Conservation (phyloP, 2,888 invertebrate genomes). For the Drosophila eohydei region DNA sequence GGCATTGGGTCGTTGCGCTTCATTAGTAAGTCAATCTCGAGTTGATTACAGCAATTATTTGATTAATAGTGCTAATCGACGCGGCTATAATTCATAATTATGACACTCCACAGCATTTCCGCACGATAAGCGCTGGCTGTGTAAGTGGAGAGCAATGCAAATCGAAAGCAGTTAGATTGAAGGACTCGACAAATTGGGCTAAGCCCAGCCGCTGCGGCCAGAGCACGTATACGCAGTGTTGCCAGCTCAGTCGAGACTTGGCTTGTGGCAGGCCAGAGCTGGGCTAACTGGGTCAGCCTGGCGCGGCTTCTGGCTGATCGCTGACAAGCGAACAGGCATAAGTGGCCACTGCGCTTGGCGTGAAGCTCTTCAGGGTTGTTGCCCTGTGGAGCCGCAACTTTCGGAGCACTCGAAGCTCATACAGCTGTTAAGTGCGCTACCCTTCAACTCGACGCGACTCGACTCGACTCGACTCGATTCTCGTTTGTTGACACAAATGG, state of each 20-base stretch:
- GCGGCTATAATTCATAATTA: constrained; percentile 30
- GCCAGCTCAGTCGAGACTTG: not conserved
- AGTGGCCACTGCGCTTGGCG: constrained; percentile 1
- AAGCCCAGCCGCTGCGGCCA: too few species aligned
- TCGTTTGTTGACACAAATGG: constrained; percentile 61
- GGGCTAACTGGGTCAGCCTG: constrained; percentile 29
- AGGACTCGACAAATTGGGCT: too few species aligned
- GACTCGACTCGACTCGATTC: constrained; percentile 1
- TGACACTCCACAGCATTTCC: constrained; percentile 23
- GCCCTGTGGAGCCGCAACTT: constrained; percentile 24
- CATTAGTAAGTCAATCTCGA: constrained; percentile 33
- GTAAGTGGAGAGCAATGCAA: not conserved
- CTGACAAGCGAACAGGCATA: not conserved
- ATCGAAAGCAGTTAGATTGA: too few species aligned
- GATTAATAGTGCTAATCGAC: constrained; percentile 29
- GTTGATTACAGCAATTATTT: constrained; percentile 46
- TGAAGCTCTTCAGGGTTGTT: constrained; percentile 32
- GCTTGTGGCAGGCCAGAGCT: not conserved
- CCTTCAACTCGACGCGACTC: constrained; percentile 46
- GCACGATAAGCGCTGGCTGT: not conserved
- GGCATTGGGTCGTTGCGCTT: constrained; percentile 29
- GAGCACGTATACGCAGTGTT: not conserved
- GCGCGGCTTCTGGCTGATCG: too few species aligned
- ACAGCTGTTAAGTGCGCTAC: constrained; percentile 54
- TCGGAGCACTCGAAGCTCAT: constrained; percentile 14